These are phyloP conservation scores for Montipora sp. DNA, from an alignment of 64 coral and sea anemone species.

Conservation along the genomic window DNA sequence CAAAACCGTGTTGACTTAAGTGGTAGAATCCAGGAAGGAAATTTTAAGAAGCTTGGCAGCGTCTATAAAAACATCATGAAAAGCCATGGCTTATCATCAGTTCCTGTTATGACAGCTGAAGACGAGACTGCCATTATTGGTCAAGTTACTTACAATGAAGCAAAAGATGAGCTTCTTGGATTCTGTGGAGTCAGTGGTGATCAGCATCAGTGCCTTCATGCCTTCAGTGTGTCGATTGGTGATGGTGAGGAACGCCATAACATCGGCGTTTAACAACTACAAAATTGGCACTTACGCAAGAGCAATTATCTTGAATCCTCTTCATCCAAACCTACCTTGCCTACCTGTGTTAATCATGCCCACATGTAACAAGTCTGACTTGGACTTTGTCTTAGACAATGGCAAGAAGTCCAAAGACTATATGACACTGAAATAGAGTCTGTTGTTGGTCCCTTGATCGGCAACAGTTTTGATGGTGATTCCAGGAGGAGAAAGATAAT, in stretches of 20 bases:
- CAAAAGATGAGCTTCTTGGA: background rate
- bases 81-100: too few relatives aligned
- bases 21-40: background rate
- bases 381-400: background rate
- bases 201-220: constrained; percentile 1
- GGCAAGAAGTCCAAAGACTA: constrained; percentile 10
- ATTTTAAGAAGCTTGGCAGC: background rate
- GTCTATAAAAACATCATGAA: background rate
- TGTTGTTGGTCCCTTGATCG: constrained; percentile 22
- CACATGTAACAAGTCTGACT: constrained; percentile 14
- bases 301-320: constrained; percentile 27
- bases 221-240: background rate
- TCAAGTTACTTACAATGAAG: background rate
- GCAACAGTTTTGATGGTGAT: constrained; percentile 34
- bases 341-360: constrained; percentile 18
- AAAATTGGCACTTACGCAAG: constrained; percentile 12
- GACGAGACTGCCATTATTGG: constrained; percentile 11
- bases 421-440: background rate
- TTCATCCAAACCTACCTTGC: constrained; percentile 24
- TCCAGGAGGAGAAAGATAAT: constrained; percentile 39
- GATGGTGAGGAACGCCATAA: constrained; percentile 28
- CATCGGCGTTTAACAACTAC: constrained; percentile 3
- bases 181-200: constrained; percentile 24
- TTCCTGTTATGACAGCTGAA: constrained; percentile 2
- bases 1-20: background rate